Evolutionary conservation across 2,888 invertebrate genomes (phyloP).

Genomic region (Sepioteuthis lessoniana): DNA sequence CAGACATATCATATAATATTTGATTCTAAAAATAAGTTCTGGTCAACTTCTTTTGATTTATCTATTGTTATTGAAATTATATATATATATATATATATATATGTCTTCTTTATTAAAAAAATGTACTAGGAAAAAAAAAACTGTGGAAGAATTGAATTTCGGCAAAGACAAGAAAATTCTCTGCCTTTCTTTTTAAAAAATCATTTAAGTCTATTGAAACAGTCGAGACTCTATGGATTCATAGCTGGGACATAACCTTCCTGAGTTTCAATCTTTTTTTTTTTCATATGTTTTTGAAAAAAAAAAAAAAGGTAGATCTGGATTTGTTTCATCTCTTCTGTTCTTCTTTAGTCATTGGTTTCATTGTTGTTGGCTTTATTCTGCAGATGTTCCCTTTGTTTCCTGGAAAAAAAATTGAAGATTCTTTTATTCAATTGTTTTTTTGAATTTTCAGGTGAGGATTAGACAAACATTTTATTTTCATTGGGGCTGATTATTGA

Average conservation of each 20-base stretch:
- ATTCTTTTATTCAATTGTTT: too few species aligned
- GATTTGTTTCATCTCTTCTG: neutral
- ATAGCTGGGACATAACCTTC: neutral
- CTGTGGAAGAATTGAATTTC: neutral
- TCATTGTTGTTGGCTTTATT: neutral
- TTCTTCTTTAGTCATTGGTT: neutral
- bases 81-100: too few species aligned
- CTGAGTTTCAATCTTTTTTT: neutral
- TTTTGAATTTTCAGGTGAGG: too few species aligned
- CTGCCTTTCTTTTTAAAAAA: neutral
- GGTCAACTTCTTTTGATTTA: too few species aligned
- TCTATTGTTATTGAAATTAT: too few species aligned
- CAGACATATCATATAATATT: neutral
- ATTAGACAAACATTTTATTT: too few species aligned
- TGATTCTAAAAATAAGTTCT: too few species aligned
- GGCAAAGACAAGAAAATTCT: neutral
- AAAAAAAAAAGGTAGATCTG: too few species aligned
- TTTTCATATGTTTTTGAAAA: neutral
- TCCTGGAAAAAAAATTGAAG: neutral
- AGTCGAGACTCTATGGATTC: neutral
- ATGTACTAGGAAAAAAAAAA: too few species aligned
- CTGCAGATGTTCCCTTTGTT: neutral
- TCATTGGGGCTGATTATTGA: too few species aligned
- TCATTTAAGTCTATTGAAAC: neutral
- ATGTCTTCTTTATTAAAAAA: too few species aligned